These are phyloP conservation scores for Delphinus delphis DNA, from an alignment of 2,113 vertebrate genomes.

Conservation along the genomic window DNA sequence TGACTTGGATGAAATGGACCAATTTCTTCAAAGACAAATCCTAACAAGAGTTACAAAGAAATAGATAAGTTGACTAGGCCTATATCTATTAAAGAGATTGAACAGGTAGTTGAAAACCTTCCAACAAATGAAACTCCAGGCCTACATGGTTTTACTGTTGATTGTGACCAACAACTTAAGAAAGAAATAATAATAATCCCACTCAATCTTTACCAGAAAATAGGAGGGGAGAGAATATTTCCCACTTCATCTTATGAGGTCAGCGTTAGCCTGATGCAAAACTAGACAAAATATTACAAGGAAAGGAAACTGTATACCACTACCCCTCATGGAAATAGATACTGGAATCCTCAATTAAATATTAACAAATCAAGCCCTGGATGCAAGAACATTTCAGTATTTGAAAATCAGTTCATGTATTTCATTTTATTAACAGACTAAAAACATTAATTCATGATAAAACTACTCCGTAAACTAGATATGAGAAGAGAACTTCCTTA, in stretches of 20 bases:
- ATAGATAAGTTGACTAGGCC: background rate
- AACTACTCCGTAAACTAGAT: background rate
- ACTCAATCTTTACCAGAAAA: background rate
- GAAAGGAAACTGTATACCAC: background rate
- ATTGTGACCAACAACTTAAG: background rate
- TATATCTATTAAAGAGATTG: background rate
- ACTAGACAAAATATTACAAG: background rate
- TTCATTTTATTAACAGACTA: slow-evolving; percentile 32
- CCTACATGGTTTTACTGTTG: background rate
- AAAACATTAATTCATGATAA: background rate
- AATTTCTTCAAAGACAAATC: slow-evolving; percentile 8
- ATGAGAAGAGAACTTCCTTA: background rate
- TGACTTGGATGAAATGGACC: background rate
- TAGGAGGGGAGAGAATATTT: background rate
- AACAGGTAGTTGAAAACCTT: background rate
- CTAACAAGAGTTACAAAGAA: background rate
- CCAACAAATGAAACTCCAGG: background rate
- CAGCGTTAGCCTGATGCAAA: background rate
- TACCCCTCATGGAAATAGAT: background rate
- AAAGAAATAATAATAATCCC: background rate
- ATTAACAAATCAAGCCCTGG: background rate
- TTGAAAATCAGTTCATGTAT: background rate
- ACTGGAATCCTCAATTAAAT: background rate
- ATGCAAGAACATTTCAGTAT: background rate
- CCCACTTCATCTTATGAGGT: background rate